Conservation (phyloP, 1,140 invertebrate species). For the Hylaeus anthracinus region DNA sequence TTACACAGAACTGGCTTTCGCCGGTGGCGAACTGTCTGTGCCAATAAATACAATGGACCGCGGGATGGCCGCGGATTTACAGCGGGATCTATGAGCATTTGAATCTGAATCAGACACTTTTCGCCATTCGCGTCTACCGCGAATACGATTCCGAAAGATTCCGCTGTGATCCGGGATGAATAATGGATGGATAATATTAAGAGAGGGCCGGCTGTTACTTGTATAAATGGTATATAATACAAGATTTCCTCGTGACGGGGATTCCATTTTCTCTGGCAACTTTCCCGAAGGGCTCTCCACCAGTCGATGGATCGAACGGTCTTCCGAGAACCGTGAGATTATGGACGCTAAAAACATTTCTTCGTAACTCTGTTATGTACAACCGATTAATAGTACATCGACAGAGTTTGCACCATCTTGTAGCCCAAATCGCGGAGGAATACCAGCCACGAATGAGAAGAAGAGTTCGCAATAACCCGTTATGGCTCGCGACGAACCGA, state of each 20-base stretch:
- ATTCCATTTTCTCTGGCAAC: not conserved
- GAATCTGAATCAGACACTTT: slow-evolving; percentile 71
- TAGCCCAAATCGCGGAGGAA: not conserved
- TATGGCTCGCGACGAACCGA: not conserved
- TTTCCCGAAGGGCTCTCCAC: not conserved
- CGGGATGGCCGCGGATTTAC: slow-evolving; percentile 55
- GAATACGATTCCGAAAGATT: slow-evolving; percentile 63
- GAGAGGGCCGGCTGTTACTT: slow-evolving; percentile 63
- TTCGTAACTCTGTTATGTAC: no score
- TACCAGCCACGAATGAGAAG: not conserved
- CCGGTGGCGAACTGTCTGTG: slow-evolving; percentile 43
- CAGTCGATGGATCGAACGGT: not conserved
- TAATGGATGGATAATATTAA: slow-evolving; percentile 74
- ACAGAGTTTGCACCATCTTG: not conserved
- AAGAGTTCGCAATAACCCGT: slow-evolving; percentile 5
- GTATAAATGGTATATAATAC: slow-evolving; percentile 52
- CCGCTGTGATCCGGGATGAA: slow-evolving; percentile 67
- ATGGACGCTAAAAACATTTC: no score
- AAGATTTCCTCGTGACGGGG: not conserved
- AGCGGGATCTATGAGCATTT: slow-evolving; percentile 70
- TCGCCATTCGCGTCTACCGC: slow-evolving; percentile 61
- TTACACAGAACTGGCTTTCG: slow-evolving; percentile 43
- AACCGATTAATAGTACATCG: no score
- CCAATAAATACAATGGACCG: slow-evolving; percentile 70
- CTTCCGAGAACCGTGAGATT: not conserved